Evolutionary conservation across 2,113 vertebrate genomes (phyloP), one percentile per base, ranked within the genome.

Genomic region (Theristicus caerulescens): DNA sequence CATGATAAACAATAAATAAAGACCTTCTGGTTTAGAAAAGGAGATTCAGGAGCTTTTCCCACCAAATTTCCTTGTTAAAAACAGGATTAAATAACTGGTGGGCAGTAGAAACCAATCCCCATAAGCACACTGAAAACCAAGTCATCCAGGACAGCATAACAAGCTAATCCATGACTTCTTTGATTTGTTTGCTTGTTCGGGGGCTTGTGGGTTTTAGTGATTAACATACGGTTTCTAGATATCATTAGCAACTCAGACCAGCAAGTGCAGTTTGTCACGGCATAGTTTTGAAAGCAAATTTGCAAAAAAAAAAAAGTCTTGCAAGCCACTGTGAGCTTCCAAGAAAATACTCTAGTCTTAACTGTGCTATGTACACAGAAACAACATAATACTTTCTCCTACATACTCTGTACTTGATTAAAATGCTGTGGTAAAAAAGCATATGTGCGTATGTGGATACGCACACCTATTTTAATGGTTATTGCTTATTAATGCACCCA

Each of bases 71-170:
- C 61, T 38, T 71, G 83, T 95, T 96, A 86, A 92, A 97, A 95
- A 22, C n/a, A 92, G 92, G 91, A 95, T 79, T 94, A 95, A 92
- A 87, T 62, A 93, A 87, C 78, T 80, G 20, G 69, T 71, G 51
- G 79, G 96, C 83, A 98, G 96, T 31, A 92, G 83, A 96, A 96
- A 86, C 66, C 92, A 95, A 96, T 86, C 90, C 82, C 88, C 58
- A 62, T 17, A 83, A 72, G 71, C 71, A 94, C 42, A 90, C 90
- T 94, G 88, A 86, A 94, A 96, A 98, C 94, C 79, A 97, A 96
- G 91, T 95, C 86, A 96, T 92, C 95, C 86, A 94, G 90, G 91
- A 93, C 95, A 97, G 85, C 24, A 0, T 80, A 94, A 86, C 88
- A 88, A 94, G 83, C 91, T 97, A 96, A 97, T 96, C 88, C 87